Percentiles rank a stretch among this genome's conserved stretches.
Evolutionary conservation across 2,113 vertebrate species (phyloP).

Genomic region (Calypte anna): DNA sequence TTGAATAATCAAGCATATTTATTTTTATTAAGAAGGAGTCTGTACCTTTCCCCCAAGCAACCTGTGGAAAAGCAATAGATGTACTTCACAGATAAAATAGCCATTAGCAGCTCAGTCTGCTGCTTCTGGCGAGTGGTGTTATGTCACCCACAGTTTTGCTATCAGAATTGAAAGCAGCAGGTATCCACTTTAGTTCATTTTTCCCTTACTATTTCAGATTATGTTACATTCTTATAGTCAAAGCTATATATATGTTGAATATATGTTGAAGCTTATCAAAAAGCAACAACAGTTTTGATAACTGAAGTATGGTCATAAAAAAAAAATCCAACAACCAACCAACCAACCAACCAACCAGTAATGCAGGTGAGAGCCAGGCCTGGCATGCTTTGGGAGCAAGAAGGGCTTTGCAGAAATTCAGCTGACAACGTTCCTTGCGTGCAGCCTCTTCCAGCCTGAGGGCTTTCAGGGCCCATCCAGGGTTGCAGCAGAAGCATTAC

Average conservation of each 20-base stretch:
- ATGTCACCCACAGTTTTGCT: not conserved
- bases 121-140: constrained; percentile 11
- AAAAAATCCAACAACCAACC: not conserved
- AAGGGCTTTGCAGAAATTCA: not conserved
- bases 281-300: not conserved
- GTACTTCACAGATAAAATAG: constrained; percentile 18
- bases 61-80: constrained; percentile 9
- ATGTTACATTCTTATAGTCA: not conserved
- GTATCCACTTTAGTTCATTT: constrained; percentile 39
- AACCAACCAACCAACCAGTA: constrained; percentile 2
- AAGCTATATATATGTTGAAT: not conserved
- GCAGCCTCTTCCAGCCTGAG: not conserved
- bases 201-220: not conserved
- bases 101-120: constrained; percentile 30
- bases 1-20: constrained; percentile 46
- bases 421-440: not conserved
- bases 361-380: not conserved
- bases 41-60: not conserved
- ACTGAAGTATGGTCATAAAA: not conserved
- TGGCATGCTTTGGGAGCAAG: accelerated
- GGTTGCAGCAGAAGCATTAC: not conserved
- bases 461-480: not conserved
- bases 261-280: not conserved
- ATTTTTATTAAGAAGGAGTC: constrained; percentile 29
- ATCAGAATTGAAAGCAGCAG: constrained; percentile 32